A percentile compares a stretch with the other conserved stretches of the same genome.
phyloP scores from a whole-genome alignment of 2,113 vertebrate species.

The Stegastes partitus region DNA sequence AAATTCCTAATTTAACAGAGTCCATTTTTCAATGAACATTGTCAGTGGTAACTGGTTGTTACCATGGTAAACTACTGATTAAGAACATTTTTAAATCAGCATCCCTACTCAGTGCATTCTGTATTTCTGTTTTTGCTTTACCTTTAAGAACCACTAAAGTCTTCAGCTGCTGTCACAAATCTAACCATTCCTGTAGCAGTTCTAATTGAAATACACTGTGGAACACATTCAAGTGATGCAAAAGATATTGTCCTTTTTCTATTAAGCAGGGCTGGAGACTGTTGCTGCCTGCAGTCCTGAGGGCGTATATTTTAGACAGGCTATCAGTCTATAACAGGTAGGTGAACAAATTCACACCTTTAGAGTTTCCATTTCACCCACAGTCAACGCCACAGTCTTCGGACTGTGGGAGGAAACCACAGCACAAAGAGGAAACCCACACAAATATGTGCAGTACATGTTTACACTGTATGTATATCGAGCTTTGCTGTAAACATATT shows the following conservation, averaged over 20 bases:
- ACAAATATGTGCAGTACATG: slow-evolving; percentile 5
- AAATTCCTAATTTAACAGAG: no score
- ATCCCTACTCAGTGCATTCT: no score
- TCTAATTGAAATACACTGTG: background rate
- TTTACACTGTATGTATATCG: background rate
- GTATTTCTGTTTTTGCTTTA: no score
- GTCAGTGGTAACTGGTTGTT: no score
- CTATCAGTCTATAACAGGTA: background rate
- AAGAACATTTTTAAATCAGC: no score
- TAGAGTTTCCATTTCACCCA: slow-evolving; percentile 24
- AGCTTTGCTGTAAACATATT: slow-evolving; percentile 1
- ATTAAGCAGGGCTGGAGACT: background rate
- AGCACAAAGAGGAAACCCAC: slow-evolving; percentile 17
- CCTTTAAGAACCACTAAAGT: no score
- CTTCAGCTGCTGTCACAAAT: no score
- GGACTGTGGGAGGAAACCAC: slow-evolving; percentile 26
- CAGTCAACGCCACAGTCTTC: background rate
- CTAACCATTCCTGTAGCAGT: background rate
- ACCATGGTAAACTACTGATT: no score
- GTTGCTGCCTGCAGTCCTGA: background rate
- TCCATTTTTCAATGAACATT: no score
- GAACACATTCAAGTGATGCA: background rate
- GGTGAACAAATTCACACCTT: slow-evolving; percentile 10
- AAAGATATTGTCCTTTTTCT: background rate
- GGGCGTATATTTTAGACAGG: background rate